A percentile compares a stretch with the other conserved stretches of the same genome.
Evolutionary conservation across 1,140 invertebrate genomes (phyloP).

Genomic region (Metopolophium dirhodum): DNA sequence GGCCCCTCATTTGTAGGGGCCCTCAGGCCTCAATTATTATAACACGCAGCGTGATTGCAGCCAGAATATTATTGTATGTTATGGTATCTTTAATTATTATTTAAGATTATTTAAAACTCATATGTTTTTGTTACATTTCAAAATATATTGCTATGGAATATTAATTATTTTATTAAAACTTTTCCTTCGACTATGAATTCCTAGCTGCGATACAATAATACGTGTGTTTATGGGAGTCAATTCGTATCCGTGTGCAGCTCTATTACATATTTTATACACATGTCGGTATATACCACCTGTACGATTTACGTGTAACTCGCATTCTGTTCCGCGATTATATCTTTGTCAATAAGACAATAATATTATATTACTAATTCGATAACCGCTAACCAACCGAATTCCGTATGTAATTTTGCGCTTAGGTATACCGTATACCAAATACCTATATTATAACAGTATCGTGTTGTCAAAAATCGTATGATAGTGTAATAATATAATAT

Average conservation of each 20-base stretch:
- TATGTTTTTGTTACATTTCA: not conserved
- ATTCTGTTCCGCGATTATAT: not conserved
- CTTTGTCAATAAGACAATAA: not conserved
- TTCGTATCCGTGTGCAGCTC: not conserved
- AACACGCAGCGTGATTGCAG: no score
- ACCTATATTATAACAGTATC: not conserved
- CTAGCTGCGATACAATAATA: not conserved
- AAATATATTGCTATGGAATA: not conserved
- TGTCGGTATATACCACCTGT: not conserved
- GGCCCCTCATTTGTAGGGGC: no score
- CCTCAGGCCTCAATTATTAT: no score
- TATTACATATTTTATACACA: not conserved
- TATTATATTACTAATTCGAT: not conserved
- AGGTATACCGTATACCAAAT: not conserved
- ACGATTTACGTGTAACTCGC: not conserved
- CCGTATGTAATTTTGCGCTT: not conserved
- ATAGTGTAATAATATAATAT: not conserved
- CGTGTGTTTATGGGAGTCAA: not conserved
- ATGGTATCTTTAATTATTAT: no score
- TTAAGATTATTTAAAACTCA: no score
- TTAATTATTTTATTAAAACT: not conserved
- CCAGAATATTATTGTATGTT: no score
- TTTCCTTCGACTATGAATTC: not conserved
- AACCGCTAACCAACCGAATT: not conserved
- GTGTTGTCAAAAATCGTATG: no score